Evolutionary conservation across 1,140 invertebrate species (phyloP), one percentile per base, ranked within the genome.

Genomic region (Carcinoscorpius rotundicauda): DNA sequence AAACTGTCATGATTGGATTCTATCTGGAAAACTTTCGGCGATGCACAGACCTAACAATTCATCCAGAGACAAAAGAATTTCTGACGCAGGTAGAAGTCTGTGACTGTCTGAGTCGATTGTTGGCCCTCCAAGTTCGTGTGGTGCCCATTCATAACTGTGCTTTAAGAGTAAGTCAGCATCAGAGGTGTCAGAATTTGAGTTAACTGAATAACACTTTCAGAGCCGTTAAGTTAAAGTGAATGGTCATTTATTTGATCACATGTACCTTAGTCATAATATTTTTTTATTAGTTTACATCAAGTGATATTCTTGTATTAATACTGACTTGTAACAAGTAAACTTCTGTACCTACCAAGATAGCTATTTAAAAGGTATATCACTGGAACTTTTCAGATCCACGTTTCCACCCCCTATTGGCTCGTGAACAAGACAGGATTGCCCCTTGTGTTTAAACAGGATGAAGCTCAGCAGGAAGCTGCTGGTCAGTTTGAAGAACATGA

Each of bases 401-500:
- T 29, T 29, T 29, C 29, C 29, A 29, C 29, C 29, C 29, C 29
- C 29, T 29, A 29, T 78, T 98, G 96, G 95, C 85, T 99, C 69
- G 84, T 98, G 50, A 98, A 99, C 76, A 90, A 90, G 76, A 93
- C 91, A 10, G 95, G 94, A 0, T 79, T 98, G 55, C 93, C 95
- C 2, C 76, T 98, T n/a, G 86, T 98, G 48, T 94, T 96, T 75
- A 84, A 86, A 72, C 94, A 97, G 79, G 93, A 96, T 76, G 91
- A 90, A 6, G 84, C 72, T 52, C 63, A 70, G 48, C 72, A 78
- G 3, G 89, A 93, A 73, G 86, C 89, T 61, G 90, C 94, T 4
- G 96, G 95, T 6, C 96, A 99, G 78, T 92, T 89, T 76, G 86
- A 87, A 62, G 95, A 98, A 75, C 91, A 98, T 74, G 96, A 98